A percentile compares a stretch with the other conserved stretches of the same genome.
These are phyloP conservation scores for Fistularia tabacaria DNA, from an alignment of 2,797 vertebrate species.

Conservation along the genomic window DNA sequence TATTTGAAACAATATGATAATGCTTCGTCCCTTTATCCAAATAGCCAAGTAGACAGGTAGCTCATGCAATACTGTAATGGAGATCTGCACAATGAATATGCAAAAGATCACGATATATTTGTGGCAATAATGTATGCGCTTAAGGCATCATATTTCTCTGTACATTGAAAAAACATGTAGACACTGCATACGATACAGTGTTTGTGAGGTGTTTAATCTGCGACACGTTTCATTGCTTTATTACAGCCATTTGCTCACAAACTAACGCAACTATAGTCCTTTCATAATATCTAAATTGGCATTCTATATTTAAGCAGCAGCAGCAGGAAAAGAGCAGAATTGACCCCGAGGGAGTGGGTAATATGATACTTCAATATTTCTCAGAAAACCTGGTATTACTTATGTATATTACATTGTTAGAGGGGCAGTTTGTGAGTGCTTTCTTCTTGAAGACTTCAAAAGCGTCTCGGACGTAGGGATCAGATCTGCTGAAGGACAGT, in stretches of 20 bases:
- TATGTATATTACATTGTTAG: no score
- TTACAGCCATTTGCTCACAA: constrained; percentile 21
- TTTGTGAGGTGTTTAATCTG: constrained; percentile 49
- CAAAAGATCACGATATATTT: constrained; percentile 73
- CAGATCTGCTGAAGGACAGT: constrained; percentile 25
- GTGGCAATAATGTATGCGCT: constrained; percentile 79
- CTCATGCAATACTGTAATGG: constrained; percentile 66
- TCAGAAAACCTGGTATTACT: no score
- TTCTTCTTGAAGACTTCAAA: constrained; percentile 13
- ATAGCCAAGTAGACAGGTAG: constrained; percentile 69
- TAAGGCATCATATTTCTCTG: constrained; percentile 51
- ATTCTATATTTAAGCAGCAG: no score
- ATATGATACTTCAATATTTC: no score
- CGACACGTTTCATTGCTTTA: constrained; percentile 40
- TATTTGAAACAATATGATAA: constrained; percentile 47
- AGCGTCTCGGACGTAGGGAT: constrained; percentile 17
- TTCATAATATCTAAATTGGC: constrained; percentile 2
- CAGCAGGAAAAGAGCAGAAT: no score
- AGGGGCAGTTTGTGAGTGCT: constrained; percentile 1
- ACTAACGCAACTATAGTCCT: no score
- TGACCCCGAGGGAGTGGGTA: no score
- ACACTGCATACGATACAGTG: constrained; percentile 51
- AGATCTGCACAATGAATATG: constrained; percentile 73
- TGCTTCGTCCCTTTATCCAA: constrained; percentile 68
- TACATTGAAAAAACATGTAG: constrained; percentile 36